A percentile compares a stretch with the other conserved stretches of the same genome.
phyloP scores from a whole-genome alignment of 1,140 invertebrate species.

The Drosophila mayri region DNA sequence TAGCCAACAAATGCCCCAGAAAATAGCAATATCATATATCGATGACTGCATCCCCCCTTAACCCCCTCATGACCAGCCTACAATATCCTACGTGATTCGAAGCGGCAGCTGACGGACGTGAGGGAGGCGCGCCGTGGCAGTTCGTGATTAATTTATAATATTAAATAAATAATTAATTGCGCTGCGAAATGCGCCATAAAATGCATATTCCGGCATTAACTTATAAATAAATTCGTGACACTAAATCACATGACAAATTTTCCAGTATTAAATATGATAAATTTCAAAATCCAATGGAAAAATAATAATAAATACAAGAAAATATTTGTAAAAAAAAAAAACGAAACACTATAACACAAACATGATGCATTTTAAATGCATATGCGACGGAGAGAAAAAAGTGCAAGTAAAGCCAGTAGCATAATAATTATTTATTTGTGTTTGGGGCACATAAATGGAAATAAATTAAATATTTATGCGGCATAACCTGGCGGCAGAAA shows the following conservation, averaged over 20 bases:
- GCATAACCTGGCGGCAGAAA: constrained; percentile 31
- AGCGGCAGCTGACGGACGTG: constrained; percentile 2
- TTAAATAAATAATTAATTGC: constrained; percentile 52
- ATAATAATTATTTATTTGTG: constrained; percentile 41
- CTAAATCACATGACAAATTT: constrained; percentile 62
- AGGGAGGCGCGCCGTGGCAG: background rate
- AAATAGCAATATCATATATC: constrained; percentile 21
- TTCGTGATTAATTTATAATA: constrained; percentile 49
- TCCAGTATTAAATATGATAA: constrained; percentile 52
- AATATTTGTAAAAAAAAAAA: background rate
- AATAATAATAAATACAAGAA: constrained; percentile 6
- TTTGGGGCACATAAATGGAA: constrained; percentile 34
- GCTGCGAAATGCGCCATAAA: constrained; percentile 54
- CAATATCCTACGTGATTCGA: constrained; percentile 39
- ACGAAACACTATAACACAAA: constrained; percentile 10
- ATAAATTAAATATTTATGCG: constrained; percentile 53
- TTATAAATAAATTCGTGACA: constrained; percentile 62
- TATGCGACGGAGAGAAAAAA: constrained; percentile 15
- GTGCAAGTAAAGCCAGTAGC: constrained; percentile 12
- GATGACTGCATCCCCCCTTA: constrained; percentile 37
- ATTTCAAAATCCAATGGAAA: constrained; percentile 38
- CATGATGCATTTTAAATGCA: constrained; percentile 17
- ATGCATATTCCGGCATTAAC: constrained; percentile 53
- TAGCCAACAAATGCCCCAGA: constrained; percentile 4
- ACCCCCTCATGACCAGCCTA: constrained; percentile 11